Base-by-base conservation (phyloP, 2,113 vertebrate genomes). In the Lampris megalopsis region DNA sequence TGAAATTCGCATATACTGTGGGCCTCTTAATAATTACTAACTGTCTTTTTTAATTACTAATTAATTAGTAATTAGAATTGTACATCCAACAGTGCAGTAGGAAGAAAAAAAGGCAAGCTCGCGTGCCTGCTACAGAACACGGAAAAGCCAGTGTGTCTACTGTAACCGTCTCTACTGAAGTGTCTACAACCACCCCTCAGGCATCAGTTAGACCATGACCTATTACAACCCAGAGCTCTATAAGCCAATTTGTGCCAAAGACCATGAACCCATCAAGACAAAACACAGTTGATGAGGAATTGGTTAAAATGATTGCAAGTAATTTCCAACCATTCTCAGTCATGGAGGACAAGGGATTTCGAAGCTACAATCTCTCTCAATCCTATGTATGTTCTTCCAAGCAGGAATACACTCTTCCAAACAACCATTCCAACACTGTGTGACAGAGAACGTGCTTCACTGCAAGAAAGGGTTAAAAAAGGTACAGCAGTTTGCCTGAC, bases 261-360 rank as follows among this genome's bases (percentile, higher is more conserved):
- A 2, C 56, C 36, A 4, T 81, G 49, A 74, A 43, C 24, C 66
- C 58, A 73, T 41, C 41, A 59, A 70, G n/a, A 73, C 79, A 73
- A 49, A 79, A 59, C 8, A 75, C 3, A 63, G 37, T 68, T 41
- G 73, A 82, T 71, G 66, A 87, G 9, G 50, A 79, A n/a, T 7
- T 84, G 73, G 70, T 76, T 13, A 77, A 53, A 68, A 84, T 86
- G 78, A 71, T 80, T 56, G 81, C 81, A 35, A 2, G 0, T 35
- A 79, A 86, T 74, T 88, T 86, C 48, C 63, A 84, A 40, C 74
- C 81, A 63, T 81, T 88, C 37, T 79, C 58, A 42, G 9, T 82
- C 2, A 53, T 81, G 56, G 80, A 80, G 4, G 80, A 73, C 43
- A 47, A 41, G 6, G 41, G 71, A 68, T 73, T 79, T 48, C 77